Conservation (phyloP, 1,140 invertebrate genomes). For the Oryctes rhinoceros region DNA sequence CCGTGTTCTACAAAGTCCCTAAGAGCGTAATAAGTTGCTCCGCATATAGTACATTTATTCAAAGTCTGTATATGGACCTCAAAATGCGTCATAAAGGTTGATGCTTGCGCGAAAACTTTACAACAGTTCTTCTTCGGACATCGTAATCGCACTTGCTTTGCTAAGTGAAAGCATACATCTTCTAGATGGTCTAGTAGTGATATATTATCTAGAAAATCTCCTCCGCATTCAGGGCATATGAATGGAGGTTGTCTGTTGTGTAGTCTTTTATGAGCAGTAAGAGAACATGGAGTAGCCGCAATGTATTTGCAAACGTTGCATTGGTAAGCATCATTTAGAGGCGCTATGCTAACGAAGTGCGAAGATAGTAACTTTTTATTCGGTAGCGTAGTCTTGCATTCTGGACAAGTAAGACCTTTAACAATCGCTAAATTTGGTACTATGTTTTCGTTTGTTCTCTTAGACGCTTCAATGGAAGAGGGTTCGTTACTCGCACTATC, state of each 20-base stretch:
- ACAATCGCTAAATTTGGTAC: neutral
- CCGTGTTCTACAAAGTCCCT: constrained; percentile 54
- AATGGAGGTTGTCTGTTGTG: constrained; percentile 62
- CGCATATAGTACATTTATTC: constrained; percentile 61
- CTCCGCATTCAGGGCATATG: constrained; percentile 66
- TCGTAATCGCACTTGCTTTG: constrained; percentile 61
- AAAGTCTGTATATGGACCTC: constrained; percentile 61
- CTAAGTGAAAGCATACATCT: constrained; percentile 64
- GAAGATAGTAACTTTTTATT: constrained; percentile 37
- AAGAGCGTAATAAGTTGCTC: constrained; percentile 57
- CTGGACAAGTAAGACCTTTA: constrained; percentile 45
- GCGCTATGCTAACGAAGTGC: constrained; percentile 52
- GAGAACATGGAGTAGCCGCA: constrained; percentile 61
- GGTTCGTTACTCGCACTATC: neutral
- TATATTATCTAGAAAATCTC: constrained; percentile 55
- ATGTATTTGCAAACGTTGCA: constrained; percentile 61
- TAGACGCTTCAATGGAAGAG: neutral
- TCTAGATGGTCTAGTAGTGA: constrained; percentile 63
- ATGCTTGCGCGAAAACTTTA: constrained; percentile 60
- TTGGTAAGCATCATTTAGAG: constrained; percentile 46
- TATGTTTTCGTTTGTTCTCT: neutral
- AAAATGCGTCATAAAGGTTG: constrained; percentile 62
- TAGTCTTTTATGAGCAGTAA: constrained; percentile 62
- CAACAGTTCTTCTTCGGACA: constrained; percentile 61
- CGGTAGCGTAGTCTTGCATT: constrained; percentile 48